Evolutionary conservation across 1,140 invertebrate species (phyloP).

Genomic region (Aethina tumida): DNA sequence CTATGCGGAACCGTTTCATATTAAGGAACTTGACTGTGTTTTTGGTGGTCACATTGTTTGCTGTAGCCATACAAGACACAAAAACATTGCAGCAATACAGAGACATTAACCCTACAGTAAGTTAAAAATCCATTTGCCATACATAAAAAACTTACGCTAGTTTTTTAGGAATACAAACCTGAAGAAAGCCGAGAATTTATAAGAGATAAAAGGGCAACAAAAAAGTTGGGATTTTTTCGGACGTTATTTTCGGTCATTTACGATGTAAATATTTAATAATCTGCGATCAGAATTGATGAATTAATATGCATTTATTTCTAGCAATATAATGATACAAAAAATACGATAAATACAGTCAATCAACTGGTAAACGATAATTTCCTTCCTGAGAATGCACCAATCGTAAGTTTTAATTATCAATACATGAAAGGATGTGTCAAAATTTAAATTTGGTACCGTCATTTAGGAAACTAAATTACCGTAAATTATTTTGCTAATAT

Average conservation of each 20-base stretch:
- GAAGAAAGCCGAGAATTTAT: background rate
- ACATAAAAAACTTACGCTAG: background rate
- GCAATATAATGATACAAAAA: conserved; percentile 39
- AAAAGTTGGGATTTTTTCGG: conserved; percentile 40
- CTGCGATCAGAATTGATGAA: background rate
- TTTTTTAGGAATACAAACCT: background rate
- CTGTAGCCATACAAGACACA: background rate
- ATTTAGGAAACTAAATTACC: background rate
- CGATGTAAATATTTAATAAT: conserved; percentile 31
- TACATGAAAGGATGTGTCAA: too few species aligned
- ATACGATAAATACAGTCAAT: conserved; percentile 38
- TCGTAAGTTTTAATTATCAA: too few species aligned
- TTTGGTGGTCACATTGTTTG: conserved; percentile 1
- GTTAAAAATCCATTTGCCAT: background rate
- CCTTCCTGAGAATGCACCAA: conserved; percentile 28
- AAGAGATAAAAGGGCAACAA: conserved; percentile 23
- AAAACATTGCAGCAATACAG: background rate
- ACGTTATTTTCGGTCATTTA: conserved; percentile 37
- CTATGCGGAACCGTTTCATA: conserved; percentile 3
- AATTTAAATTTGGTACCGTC: too few species aligned
- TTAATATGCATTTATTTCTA: conserved; percentile 20
- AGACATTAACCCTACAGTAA: background rate
- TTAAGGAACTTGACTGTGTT: background rate
- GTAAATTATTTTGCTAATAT: background rate
- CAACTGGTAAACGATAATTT: conserved; percentile 33